Evolutionary conservation across 2,888 invertebrate species (phyloP).

Genomic region (Aspidiotus rigidus): DNA sequence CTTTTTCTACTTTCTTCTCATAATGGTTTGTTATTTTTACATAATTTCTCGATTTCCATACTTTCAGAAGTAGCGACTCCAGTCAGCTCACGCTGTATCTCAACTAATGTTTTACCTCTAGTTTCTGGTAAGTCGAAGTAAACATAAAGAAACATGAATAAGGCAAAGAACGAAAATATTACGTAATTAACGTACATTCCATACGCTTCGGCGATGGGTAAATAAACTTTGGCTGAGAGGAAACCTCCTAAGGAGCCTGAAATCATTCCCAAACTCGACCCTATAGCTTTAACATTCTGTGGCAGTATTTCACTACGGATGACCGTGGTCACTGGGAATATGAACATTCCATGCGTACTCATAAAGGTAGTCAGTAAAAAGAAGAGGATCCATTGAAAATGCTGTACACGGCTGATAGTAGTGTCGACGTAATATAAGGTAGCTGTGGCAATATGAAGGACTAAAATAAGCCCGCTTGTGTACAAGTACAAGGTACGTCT

Average conservation of each 20-base stretch:
- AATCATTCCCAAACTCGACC: background rate
- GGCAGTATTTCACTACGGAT: constrained; percentile 18
- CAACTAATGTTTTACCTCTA: constrained; percentile 16
- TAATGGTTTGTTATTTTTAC: no score
- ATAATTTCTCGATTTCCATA: no score
- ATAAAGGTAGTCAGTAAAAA: background rate
- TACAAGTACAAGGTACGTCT: background rate
- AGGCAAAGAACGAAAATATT: background rate
- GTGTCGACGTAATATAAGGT: background rate
- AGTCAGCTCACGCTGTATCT: constrained; percentile 7
- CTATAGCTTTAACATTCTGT: constrained; percentile 3
- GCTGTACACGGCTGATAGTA: background rate
- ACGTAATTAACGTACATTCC: constrained; percentile 24
- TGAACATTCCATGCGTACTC: background rate
- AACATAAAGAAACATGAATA: constrained; percentile 9
- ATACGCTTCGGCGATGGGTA: background rate
- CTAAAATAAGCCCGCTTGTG: background rate
- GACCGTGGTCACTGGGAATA: constrained; percentile 1
- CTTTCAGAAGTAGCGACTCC: no score
- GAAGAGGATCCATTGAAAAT: background rate
- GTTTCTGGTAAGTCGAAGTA: constrained; percentile 20
- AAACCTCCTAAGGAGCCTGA: constrained; percentile 5
- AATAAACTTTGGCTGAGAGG: constrained; percentile 7
- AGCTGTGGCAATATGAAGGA: background rate
- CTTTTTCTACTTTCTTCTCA: no score